Base-by-base conservation (phyloP, 1,140 invertebrate species). In the Diprion similis region DNA sequence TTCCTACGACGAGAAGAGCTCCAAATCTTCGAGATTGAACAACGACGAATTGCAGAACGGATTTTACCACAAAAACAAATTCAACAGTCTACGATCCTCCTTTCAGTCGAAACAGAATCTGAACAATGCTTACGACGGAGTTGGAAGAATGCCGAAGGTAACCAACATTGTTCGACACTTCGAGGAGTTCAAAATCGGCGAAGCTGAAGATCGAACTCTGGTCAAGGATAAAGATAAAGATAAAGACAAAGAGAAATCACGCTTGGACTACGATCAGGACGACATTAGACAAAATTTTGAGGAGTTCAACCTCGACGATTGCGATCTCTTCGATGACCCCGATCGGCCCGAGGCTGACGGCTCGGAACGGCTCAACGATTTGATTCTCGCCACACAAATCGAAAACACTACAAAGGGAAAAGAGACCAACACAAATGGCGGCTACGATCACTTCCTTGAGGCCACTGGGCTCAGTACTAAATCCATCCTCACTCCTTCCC, bases 381-480 rank as follows among this genome's bases (percentile, higher is more conserved):
- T 89, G 18, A 71, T 73, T 45, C 73, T 71, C 19, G 75, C 68
- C 18, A 67, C 71, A 6, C 68, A 83, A 64, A 78, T 77, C 70
- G 82, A 82, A 64, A 46, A 76, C 73, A 71, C 73, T 17, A 76
- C 73, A 64, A 83, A 81, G 77, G 81, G 72, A 70, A 46, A 68
- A 66, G 17, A 81, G 78, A 59, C 73, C 75, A 24, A 80, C 48
- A 65, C 71, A 18, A 80, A 73, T 47, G 81, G 75, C 64, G 81
- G 84, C 68, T 93, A 93, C 75, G 94, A 95, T 83, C 92, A 93
- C 80, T 95, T 95, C 78, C 84, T 95, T 18, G 94, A 95, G 81
- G 92, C 92, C 24, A 95, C 94, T 73, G 94, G 94, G 68, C 89
- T 95, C 64, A 95, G 93, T 86, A 94, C 93, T 75, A 95, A 95